Percentiles rank a stretch among this genome's conserved stretches.
Evolutionary conservation across 2,113 vertebrate species (phyloP).

Genomic region (Corapipo altera): DNA sequence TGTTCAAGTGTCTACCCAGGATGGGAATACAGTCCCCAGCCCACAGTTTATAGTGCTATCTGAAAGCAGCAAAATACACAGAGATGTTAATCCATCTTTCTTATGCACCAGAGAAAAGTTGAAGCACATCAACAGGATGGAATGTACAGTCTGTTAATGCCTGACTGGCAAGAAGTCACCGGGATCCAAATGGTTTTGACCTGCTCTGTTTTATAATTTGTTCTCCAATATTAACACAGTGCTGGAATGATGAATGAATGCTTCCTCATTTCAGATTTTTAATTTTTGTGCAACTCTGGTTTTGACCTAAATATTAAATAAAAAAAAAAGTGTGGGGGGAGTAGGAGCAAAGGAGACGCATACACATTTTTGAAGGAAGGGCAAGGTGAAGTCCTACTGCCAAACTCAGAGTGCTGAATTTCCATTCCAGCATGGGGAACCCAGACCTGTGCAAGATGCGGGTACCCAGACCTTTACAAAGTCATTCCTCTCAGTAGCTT

Average conservation of each 20-base stretch:
- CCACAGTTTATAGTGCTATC: neutral
- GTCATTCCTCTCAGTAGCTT: neutral
- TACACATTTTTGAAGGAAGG: neutral
- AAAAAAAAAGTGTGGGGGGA: rapidly evolving
- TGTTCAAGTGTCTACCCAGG: neutral
- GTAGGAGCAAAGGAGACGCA: neutral
- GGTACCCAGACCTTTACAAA: neutral
- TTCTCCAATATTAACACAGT: neutral
- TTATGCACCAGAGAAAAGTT: neutral
- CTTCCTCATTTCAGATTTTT: neutral
- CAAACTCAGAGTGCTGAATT: neutral
- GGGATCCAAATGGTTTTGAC: neutral
- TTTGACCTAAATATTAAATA: neutral
- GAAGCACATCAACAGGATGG: neutral
- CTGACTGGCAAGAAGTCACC: neutral
- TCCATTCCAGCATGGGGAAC: rapidly evolving
- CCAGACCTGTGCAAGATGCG: neutral
- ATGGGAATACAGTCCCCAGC: neutral
- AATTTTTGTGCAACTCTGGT: neutral
- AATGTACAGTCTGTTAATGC: neutral
- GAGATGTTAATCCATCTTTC: neutral
- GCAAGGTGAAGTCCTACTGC: neutral
- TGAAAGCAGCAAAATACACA: neutral
- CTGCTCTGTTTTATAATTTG: neutral
- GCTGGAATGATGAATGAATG: neutral